A percentile compares a stretch with the other conserved stretches of the same genome.
These are phyloP conservation scores for Nymphalis c-album DNA, from an alignment of 2,888 invertebrate genomes.

Conservation along the genomic window DNA sequence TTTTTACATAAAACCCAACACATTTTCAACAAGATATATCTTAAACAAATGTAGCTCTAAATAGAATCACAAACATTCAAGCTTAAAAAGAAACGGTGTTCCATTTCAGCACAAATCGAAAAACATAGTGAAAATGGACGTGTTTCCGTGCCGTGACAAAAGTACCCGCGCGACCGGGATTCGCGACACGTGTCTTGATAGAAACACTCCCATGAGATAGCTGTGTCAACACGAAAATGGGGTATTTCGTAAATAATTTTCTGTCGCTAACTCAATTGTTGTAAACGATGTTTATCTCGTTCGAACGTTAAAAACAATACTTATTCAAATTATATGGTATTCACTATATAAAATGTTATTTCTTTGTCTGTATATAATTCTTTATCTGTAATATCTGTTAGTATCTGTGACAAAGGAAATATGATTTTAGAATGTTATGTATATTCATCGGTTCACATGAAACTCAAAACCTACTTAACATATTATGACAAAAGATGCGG, in stretches of 20 bases:
- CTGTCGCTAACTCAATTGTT: conserved; percentile 14
- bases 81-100: conserved; percentile 20
- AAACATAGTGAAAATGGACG: conserved; percentile 21
- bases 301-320: too few relatives aligned
- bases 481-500: too few relatives aligned
- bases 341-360: too few relatives aligned
- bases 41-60: neutral
- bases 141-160: conserved; percentile 25
- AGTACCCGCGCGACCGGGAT: conserved; percentile 27
- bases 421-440: too few relatives aligned
- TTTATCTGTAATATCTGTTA: too few relatives aligned
- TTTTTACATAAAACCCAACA: neutral
- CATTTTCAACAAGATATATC: neutral
- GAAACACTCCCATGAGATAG: conserved; percentile 15
- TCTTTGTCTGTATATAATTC: too few relatives aligned
- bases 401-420: too few relatives aligned
- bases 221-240: conserved; percentile 11
- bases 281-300: conserved; percentile 11
- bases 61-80: conserved; percentile 11
- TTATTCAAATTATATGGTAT: too few relatives aligned
- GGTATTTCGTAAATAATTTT: conserved; percentile 15
- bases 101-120: conserved; percentile 26
- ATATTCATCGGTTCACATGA: too few relatives aligned
- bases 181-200: conserved; percentile 19
- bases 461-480: too few relatives aligned